Conservation (phyloP, 2,797 vertebrate species). For the Ficedula albicollis region DNA sequence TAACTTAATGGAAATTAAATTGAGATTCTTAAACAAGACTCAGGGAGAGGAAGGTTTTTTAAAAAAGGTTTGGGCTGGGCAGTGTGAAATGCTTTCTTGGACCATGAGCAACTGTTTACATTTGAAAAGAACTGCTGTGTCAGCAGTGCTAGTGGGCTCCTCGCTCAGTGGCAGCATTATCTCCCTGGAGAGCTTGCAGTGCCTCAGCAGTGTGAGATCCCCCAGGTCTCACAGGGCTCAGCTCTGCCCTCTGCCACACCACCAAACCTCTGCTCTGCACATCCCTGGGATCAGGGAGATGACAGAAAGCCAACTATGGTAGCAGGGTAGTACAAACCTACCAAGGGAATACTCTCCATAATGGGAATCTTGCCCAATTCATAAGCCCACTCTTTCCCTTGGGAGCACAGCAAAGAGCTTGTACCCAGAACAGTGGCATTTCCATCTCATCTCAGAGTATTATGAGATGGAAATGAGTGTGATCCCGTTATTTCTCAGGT, state of each 20-base stretch:
- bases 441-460: background rate
- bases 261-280: background rate
- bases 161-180: background rate
- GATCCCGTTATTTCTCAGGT: background rate
- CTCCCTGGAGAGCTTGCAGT: background rate
- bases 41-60: background rate
- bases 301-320: background rate
- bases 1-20: background rate
- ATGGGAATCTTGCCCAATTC: background rate
- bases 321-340: background rate
- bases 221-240: background rate
- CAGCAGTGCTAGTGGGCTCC: slow-evolving; percentile 17
- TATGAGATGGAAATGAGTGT: background rate
- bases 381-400: background rate
- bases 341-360: background rate
- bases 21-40: background rate
- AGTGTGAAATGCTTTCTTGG: slow-evolving; percentile 8
- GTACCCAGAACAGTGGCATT: background rate
- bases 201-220: background rate
- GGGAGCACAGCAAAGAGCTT: background rate
- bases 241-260: background rate
- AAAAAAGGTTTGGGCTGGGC: background rate
- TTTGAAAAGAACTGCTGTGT: slow-evolving; percentile 29
- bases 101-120: background rate
- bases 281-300: background rate